Base-by-base conservation (phyloP, 2,888 invertebrate genomes). In the Lycaena phlaeas region DNA sequence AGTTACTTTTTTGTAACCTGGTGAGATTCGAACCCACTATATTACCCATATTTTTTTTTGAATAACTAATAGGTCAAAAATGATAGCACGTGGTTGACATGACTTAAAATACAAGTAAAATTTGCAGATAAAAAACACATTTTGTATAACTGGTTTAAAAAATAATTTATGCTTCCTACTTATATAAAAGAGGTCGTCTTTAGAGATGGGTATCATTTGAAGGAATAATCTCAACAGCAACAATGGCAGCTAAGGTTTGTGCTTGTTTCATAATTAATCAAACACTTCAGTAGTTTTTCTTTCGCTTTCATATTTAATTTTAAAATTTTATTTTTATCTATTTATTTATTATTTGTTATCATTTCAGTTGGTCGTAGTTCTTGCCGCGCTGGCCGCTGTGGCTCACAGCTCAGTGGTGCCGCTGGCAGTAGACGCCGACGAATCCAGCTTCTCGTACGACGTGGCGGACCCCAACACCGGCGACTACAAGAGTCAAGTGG, bases 231-330 rank as follows among this genome's bases (percentile, higher is more conserved):
- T 51, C 54, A 60, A 57, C 48, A 43, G 54, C 56, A 56, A 53
- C 57, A 64, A 76, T 76, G 75, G 69, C 71, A 58, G 65, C 71
- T 57, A 76, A 74, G 73, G 75, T 75, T 57, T 29, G 45, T 43
- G 22, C 4, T 10, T 27, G 9, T 9, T 26, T 39, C n/a, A n/a
- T n/a, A n/a, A n/a, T n/a, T n/a, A n/a, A n/a, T n/a, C n/a, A n/a
- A n/a, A n/a, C n/a, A n/a, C n/a, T n/a, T n/a, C n/a, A n/a, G n/a
- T n/a, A n/a, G n/a, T n/a, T n/a, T n/a, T n/a, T n/a, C n/a, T n/a
- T n/a, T n/a, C n/a, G n/a, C n/a, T n/a, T n/a, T n/a, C n/a, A n/a
- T n/a, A n/a, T n/a, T n/a, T n/a, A n/a, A n/a, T n/a, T n/a, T n/a
- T n/a, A n/a, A n/a, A n/a, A n/a, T n/a, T n/a, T n/a, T n/a, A n/a